Conservation (phyloP, 2,888 invertebrate species). For the Plemyria rubiginata region DNA sequence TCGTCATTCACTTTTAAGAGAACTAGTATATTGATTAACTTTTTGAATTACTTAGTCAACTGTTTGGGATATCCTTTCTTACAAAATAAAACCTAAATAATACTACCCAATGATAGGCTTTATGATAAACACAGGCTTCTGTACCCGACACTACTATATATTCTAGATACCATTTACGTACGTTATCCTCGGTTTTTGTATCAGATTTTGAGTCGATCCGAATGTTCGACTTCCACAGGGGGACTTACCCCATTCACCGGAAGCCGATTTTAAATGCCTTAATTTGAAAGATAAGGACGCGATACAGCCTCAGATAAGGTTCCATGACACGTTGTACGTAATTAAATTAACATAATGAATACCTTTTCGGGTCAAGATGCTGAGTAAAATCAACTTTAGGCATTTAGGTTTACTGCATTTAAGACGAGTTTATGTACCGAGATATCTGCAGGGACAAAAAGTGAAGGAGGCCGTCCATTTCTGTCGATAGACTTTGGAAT, state of each 20-base stretch:
- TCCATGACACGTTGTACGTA: conserved; percentile 16
- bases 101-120: no score
- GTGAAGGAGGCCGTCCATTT: not conserved
- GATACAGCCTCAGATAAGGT: conserved; percentile 9
- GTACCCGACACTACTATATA: not conserved
- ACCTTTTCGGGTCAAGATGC: conserved; percentile 5
- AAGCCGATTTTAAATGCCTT: conserved; percentile 1
- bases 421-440: not conserved
- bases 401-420: conserved; percentile 14
- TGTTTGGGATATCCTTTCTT: no score
- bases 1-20: no score
- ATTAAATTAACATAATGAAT: conserved; percentile 24
- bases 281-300: conserved; percentile 11
- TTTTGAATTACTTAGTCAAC: no score
- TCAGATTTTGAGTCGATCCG: not conserved
- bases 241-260: not conserved
- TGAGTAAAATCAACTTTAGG: not conserved
- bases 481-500: not conserved
- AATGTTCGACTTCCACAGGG: not conserved
- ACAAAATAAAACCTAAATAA: no score
- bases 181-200: not conserved
- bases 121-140: no score
- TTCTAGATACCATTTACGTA: not conserved
- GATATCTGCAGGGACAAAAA: not conserved
- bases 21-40: no score